Evolutionary conservation across 1,140 invertebrate species (phyloP).

Genomic region (Druon quercuslanigerum): DNA sequence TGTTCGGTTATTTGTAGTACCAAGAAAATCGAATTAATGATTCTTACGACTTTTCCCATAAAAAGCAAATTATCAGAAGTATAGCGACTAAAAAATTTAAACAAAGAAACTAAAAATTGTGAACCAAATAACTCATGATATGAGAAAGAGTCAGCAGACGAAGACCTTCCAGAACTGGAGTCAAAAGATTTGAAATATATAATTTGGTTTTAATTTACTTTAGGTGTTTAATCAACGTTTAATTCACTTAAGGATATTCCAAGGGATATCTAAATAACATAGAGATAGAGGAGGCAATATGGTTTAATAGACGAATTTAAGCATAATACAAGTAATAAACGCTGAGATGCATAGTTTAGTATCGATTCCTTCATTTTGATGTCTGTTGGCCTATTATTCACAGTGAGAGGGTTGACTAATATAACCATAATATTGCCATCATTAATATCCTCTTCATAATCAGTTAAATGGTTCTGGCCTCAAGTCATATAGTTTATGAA

Average conservation of each 20-base stretch:
- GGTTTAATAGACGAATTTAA: not conserved
- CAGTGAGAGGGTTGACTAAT: slow-evolving; percentile 24
- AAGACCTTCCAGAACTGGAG: too few relatives aligned
- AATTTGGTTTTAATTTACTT: too few relatives aligned
- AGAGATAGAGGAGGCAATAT: not conserved
- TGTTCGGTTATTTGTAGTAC: too few relatives aligned
- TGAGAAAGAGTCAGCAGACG: too few relatives aligned
- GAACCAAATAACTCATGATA: too few relatives aligned
- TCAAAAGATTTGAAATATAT: too few relatives aligned
- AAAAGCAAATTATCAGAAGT: too few relatives aligned
- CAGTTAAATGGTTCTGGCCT: not conserved
- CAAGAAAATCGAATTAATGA: too few relatives aligned
- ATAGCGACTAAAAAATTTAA: too few relatives aligned
- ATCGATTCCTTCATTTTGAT: not conserved
- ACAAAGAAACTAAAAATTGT: too few relatives aligned
- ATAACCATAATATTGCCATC: slow-evolving; percentile 34
- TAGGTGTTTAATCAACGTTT: too few relatives aligned
- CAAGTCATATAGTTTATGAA: slow-evolving; percentile 37
- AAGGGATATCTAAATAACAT: not conserved
- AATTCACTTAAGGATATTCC: slow-evolving; percentile 35
- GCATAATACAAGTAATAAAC: not conserved
- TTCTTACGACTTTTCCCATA: too few relatives aligned
- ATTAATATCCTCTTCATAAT: slow-evolving; percentile 39
- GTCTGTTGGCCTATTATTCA: slow-evolving; percentile 12
- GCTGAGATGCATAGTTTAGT: not conserved